Conservation (phyloP, 2,888 invertebrate species). For the Synanthedon vespiformis region DNA sequence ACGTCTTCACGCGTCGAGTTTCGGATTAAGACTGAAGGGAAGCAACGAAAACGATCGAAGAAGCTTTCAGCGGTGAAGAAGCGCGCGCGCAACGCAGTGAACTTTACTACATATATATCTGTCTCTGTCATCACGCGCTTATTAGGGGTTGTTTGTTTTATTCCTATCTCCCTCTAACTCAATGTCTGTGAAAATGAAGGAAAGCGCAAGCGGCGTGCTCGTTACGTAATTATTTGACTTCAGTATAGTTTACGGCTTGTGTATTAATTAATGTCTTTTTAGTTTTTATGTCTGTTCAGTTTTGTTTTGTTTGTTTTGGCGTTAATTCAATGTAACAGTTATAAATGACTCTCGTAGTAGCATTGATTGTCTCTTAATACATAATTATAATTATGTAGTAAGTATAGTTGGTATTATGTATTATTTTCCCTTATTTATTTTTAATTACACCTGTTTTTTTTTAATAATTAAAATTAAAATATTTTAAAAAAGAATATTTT, state of each 20-base stretch:
- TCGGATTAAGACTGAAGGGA: conserved; percentile 45
- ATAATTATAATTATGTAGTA: no score
- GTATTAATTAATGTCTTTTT: conserved; percentile 47
- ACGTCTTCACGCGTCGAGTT: conserved; percentile 37
- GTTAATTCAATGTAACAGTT: conserved; percentile 31
- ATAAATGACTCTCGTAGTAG: conserved; percentile 9
- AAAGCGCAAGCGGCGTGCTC: conserved; percentile 29
- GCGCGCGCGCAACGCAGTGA: conserved; percentile 35
- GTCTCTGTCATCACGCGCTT: conserved; percentile 25
- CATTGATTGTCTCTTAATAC: no score
- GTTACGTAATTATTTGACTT: conserved; percentile 42
- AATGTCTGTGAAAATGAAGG: conserved; percentile 45
- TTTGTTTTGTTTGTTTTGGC: conserved; percentile 43
- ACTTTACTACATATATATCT: conserved; percentile 12
- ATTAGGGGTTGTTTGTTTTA: conserved; percentile 14
- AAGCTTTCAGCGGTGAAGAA: conserved; percentile 47
- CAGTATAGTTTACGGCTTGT: conserved; percentile 53
- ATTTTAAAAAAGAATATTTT: no score
- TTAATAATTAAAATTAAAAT: no score
- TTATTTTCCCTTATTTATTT: no score
- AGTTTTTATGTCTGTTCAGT: conserved; percentile 38
- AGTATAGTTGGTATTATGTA: no score
- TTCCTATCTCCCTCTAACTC: conserved; percentile 20
- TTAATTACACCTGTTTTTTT: no score
- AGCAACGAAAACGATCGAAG: conserved; percentile 12